Conservation (phyloP, 1,140 invertebrate species). For the Papilio polyxenes region DNA sequence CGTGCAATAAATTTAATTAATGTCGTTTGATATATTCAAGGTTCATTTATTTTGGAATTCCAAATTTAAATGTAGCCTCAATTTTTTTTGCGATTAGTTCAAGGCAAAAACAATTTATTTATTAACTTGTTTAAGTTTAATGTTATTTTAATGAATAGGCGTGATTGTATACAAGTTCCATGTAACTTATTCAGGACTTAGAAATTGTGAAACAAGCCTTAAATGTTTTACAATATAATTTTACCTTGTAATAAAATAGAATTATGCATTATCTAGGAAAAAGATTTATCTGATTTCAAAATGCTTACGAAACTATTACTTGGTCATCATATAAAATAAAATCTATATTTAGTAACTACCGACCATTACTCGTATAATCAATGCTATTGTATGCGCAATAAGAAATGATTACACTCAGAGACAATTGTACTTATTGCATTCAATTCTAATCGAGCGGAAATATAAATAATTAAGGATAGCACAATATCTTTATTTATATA, state of each 20-base stretch:
- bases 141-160: background rate
- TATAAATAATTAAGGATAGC: conserved; percentile 12
- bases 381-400: conserved; percentile 44
- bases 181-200: too few species aligned
- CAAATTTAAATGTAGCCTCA: background rate
- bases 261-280: background rate
- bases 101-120: background rate
- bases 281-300: conserved; percentile 2
- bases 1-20: background rate
- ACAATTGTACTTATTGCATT: conserved; percentile 50
- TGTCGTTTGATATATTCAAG: conserved; percentile 4
- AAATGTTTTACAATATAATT: too few species aligned
- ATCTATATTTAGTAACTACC: conserved; percentile 44
- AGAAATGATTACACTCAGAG: conserved; percentile 36
- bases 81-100: conserved; percentile 13
- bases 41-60: conserved; percentile 18
- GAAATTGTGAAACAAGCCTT: too few species aligned
- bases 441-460: conserved; percentile 61
- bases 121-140: background rate
- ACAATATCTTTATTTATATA: conserved; percentile 4
- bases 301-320: conserved; percentile 21
- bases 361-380: conserved; percentile 30
- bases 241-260: background rate
- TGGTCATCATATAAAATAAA: conserved; percentile 8
- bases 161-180: background rate